These are phyloP conservation scores for Megamerina dolium DNA, from an alignment of 2,888 invertebrate species.

Conservation along the genomic window DNA sequence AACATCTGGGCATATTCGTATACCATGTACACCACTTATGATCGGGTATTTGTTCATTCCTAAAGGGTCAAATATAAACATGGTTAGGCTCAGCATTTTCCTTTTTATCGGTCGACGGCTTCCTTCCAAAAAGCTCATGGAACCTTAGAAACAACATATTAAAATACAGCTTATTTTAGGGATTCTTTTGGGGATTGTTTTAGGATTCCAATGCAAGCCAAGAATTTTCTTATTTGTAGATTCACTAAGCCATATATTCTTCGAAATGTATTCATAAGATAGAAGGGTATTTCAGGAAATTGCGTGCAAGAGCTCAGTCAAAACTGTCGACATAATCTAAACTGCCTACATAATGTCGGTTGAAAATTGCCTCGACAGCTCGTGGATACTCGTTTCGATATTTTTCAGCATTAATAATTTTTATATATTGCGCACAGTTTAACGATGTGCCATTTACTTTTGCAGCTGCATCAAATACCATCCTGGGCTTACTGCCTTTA, in stretches of 20 bases:
- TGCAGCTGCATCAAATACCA: too few species aligned
- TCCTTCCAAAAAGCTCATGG: constrained; percentile 5
- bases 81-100: constrained; percentile 7
- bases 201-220: constrained; percentile 10
- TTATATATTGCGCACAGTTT: too few species aligned
- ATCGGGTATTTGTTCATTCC: constrained; percentile 5
- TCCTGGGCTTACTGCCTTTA: too few species aligned
- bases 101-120: constrained; percentile 11
- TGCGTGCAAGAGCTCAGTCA: too few species aligned
- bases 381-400: background rate
- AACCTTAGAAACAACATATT: too few species aligned
- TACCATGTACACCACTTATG: constrained; percentile 4
- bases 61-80: constrained; percentile 13
- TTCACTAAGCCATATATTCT: constrained; percentile 7
- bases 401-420: too few species aligned
- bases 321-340: constrained; percentile 13
- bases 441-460: too few species aligned
- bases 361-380: constrained; percentile 5
- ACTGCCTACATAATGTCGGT: constrained; percentile 10
- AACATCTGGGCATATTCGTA: constrained; percentile 5
- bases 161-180: too few species aligned
- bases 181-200: too few species aligned
- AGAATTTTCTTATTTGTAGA: constrained; percentile 7
- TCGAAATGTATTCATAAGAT: background rate
- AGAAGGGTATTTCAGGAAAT: too few species aligned